phyloP scores from a whole-genome alignment of 2,888 invertebrate species.

The Phlogophora meticulosa region DNA sequence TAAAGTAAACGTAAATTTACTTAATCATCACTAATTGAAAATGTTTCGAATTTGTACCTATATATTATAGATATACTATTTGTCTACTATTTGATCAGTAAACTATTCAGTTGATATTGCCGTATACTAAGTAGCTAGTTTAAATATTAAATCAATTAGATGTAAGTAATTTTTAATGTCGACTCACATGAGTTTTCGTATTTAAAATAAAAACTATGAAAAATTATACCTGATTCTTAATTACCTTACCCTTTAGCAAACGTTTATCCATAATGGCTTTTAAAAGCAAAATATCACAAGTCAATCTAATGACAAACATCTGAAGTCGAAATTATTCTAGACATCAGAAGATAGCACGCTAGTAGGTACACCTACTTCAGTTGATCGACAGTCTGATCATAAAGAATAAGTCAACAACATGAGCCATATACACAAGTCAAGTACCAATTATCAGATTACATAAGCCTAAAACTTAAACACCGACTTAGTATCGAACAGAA shows the following conservation, averaged over 20 bases:
- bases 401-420: background rate
- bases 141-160: slow-evolving; percentile 82
- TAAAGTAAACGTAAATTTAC: slow-evolving; percentile 66
- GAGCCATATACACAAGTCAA: background rate
- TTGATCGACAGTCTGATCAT: background rate
- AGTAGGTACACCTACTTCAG: background rate
- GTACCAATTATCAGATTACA: background rate
- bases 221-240: slow-evolving; percentile 59
- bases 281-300: background rate
- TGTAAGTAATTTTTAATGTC: slow-evolving; percentile 84
- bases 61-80: slow-evolving; percentile 71
- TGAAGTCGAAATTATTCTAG: background rate
- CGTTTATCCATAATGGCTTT: background rate
- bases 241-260: slow-evolving; percentile 17
- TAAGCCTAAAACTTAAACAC: background rate
- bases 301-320: slow-evolving; percentile 3
- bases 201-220: slow-evolving; percentile 75
- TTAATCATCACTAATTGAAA: slow-evolving; percentile 67
- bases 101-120: slow-evolving; percentile 75
- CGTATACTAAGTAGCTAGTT: slow-evolving; percentile 79
- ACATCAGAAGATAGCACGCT: background rate
- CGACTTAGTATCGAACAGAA: background rate
- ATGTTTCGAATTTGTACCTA: slow-evolving; percentile 80
- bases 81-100: slow-evolving; percentile 75
- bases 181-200: slow-evolving; percentile 79